phyloP scores from a whole-genome alignment of 2,888 invertebrate genomes.

The Sceliomorpha sp. region DNA sequence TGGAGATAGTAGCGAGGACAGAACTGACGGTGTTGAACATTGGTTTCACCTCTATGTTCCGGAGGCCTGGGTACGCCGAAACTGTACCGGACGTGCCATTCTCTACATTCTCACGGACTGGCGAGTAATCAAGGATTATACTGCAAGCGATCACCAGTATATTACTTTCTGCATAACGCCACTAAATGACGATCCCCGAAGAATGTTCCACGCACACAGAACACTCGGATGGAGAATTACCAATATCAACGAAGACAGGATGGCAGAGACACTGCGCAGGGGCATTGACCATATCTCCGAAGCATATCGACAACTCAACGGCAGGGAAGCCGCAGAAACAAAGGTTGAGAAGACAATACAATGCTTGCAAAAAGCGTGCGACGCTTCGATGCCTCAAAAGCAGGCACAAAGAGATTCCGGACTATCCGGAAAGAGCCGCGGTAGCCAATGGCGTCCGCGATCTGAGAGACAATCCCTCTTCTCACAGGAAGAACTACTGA shows the following conservation, averaged over 20 bases:
- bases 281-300: background rate
- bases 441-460: background rate
- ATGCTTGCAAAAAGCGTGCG: slow-evolving; percentile 21
- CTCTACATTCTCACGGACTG: slow-evolving; percentile 1
- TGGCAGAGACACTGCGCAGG: background rate
- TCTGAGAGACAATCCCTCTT: background rate
- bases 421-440: background rate
- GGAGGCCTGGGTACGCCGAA: slow-evolving; percentile 25
- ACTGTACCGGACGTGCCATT: slow-evolving; percentile 38
- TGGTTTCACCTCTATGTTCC: slow-evolving; percentile 30
- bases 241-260: slow-evolving; percentile 2
- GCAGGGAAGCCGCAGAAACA: background rate
- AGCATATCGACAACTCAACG: background rate
- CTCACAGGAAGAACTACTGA: slow-evolving; percentile 1
- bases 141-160: slow-evolving; percentile 46
- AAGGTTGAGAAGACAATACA: slow-evolving; percentile 6
- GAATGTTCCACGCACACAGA: background rate
- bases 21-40: slow-evolving; percentile 33
- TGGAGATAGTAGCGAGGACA: slow-evolving; percentile 58
- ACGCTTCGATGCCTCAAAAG: slow-evolving; percentile 43
- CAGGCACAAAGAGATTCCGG: slow-evolving; percentile 20
- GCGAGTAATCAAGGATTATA: slow-evolving; percentile 35
- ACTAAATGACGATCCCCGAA: background rate
- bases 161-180: slow-evolving; percentile 26
- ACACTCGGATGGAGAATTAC: slow-evolving; percentile 3